Conservation (phyloP, 2,888 invertebrate genomes). For the Metacarcinus magister region DNA sequence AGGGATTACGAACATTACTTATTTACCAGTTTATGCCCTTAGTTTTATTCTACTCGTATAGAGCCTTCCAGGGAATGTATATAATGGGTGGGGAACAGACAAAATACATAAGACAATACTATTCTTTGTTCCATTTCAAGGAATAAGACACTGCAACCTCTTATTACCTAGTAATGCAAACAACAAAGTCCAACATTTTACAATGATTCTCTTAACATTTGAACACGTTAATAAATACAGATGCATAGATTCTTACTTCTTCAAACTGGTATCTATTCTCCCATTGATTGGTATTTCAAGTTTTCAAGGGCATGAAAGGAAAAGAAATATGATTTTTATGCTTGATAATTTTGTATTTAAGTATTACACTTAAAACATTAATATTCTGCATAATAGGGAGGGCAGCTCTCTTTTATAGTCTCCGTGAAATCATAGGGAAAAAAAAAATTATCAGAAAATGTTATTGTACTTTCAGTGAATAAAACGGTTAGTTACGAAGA, state of each 20-base stretch:
- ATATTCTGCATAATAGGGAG: background rate
- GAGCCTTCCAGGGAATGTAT: constrained; percentile 3
- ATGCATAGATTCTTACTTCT: background rate
- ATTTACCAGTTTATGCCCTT: background rate
- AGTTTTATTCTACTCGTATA: background rate
- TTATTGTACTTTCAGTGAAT: background rate
- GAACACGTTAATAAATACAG: background rate
- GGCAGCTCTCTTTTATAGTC: background rate
- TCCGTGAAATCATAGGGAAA: background rate
- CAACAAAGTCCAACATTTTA: background rate
- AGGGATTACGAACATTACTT: background rate
- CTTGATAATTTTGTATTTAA: too few relatives aligned
- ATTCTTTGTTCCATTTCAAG: background rate
- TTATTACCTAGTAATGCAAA: background rate
- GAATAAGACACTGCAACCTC: background rate
- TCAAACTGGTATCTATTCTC: background rate
- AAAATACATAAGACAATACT: background rate
- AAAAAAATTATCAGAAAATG: background rate
- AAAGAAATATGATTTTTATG: background rate
- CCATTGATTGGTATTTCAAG: background rate
- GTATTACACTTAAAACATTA: background rate
- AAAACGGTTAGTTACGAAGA: background rate
- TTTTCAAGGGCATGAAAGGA: background rate
- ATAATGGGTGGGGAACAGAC: background rate
- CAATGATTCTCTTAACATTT: background rate